Conservation (phyloP, 2,113 vertebrate genomes). For the Corythornis madagascariensis region DNA sequence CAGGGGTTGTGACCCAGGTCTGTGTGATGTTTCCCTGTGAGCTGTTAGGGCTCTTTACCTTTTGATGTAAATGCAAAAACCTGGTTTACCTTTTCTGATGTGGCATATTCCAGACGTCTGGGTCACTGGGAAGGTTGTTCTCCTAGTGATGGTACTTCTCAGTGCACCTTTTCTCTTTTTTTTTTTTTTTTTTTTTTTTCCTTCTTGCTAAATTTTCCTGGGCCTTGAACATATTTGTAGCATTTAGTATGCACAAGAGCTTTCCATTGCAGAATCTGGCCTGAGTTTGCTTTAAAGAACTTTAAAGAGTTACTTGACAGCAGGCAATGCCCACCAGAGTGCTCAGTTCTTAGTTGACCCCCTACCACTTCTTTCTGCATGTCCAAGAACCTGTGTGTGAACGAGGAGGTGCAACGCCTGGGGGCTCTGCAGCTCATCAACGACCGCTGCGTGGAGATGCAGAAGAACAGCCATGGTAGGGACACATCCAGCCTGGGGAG, state of each 20-base stretch:
- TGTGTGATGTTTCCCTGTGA: background rate
- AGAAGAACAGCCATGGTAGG: constrained; percentile 89
- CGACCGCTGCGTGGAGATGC: constrained; percentile 93
- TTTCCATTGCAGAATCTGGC: background rate
- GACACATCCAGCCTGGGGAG: background rate
- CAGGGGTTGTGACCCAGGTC: accelerated
- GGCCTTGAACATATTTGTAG: background rate
- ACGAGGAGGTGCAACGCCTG: constrained; percentile 85
- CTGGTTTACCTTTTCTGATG: background rate
- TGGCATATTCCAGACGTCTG: background rate
- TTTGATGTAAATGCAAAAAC: background rate
- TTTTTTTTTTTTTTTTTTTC: background rate
- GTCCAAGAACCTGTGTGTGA: constrained; percentile 89
- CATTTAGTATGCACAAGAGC: background rate
- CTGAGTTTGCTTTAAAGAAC: background rate
- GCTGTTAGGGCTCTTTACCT: background rate
- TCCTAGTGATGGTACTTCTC: background rate
- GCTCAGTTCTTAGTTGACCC: background rate
- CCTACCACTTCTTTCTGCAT: background rate
- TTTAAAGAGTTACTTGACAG: background rate
- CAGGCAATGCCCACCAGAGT: background rate
- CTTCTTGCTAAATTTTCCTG: background rate
- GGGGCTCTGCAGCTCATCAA: constrained; percentile 89
- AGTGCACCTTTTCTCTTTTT: background rate
- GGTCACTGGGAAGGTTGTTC: background rate